These are phyloP conservation scores for Sarcophaga peregrina DNA, from an alignment of 1,140 invertebrate species.

Conservation along the genomic window DNA sequence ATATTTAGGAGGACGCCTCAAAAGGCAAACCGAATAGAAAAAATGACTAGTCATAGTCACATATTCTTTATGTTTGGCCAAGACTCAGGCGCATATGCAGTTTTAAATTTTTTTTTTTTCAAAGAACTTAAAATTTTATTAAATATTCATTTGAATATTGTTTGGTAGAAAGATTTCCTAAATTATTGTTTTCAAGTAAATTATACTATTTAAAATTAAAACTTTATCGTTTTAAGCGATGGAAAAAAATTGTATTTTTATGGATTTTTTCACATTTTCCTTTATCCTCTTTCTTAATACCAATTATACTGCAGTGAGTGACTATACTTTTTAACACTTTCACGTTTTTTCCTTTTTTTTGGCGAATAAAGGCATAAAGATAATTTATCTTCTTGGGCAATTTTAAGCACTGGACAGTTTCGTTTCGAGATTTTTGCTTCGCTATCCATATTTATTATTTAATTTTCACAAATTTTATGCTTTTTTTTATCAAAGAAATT, in stretches of 20 bases:
- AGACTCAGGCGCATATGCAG: slow-evolving; percentile 26
- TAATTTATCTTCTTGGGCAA: neutral
- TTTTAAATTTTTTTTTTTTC: neutral
- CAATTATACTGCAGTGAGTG: slow-evolving; percentile 18
- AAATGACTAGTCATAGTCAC: slow-evolving; percentile 17
- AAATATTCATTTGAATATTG: too few species aligned
- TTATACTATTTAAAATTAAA: too few species aligned
- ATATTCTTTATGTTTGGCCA: slow-evolving; percentile 1
- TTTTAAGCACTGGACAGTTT: neutral
- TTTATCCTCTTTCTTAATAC: slow-evolving; percentile 5
- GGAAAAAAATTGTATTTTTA: too few species aligned
- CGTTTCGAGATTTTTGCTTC: too few species aligned
- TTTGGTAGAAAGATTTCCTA: too few species aligned
- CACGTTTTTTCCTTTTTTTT: neutral
- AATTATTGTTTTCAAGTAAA: too few species aligned
- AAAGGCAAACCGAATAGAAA: neutral
- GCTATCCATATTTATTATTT: neutral
- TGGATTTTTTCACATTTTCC: neutral
- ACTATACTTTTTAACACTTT: slow-evolving; percentile 11
- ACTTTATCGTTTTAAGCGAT: too few species aligned
- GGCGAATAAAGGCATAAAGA: neutral
- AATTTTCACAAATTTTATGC: neutral
- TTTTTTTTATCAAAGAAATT: neutral
- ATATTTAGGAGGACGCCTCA: neutral
- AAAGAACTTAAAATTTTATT: too few species aligned